phyloP scores from a whole-genome alignment of 1,140 invertebrate species.

The Belonocnema kinseyi region DNA sequence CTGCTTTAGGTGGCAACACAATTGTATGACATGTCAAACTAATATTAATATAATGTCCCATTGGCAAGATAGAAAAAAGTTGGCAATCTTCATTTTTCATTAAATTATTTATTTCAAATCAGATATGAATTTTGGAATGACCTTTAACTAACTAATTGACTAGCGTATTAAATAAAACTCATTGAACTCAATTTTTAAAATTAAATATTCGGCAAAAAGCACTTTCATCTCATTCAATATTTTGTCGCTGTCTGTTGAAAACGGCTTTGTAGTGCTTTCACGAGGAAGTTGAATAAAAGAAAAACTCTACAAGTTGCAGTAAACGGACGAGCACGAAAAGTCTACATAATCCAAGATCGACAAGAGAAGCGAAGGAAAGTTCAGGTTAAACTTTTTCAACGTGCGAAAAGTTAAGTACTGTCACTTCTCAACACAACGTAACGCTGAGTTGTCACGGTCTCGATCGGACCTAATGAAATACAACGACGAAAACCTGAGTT shows the following conservation, averaged over 20 bases:
- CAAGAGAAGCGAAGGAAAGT: conserved; percentile 52
- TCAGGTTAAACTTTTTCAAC: conserved; percentile 64
- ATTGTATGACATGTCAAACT: no score
- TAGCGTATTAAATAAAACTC: not conserved
- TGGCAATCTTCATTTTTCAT: no score
- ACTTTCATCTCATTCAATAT: not conserved
- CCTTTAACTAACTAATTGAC: not conserved
- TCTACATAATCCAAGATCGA: conserved; percentile 16
- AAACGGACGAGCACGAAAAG: conserved; percentile 23
- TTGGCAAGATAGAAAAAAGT: no score
- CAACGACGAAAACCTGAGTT: conserved; percentile 14
- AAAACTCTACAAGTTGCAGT: conserved; percentile 30
- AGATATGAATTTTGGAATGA: no score
- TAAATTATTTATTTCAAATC: no score
- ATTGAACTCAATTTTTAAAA: not conserved
- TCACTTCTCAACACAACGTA: conserved; percentile 40
- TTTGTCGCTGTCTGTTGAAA: not conserved
- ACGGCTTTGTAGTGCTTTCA: not conserved
- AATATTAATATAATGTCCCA: no score
- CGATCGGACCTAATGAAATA: conserved; percentile 10
- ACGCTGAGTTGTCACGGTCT: conserved; percentile 14
- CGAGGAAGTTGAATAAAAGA: conserved; percentile 14
- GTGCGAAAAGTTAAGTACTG: conserved; percentile 64
- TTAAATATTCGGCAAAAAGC: not conserved
- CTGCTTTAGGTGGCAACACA: no score